Evolutionary conservation across 2,113 vertebrate species (phyloP), one percentile per base, ranked within the genome.

Genomic region (Halichoerus grypus): DNA sequence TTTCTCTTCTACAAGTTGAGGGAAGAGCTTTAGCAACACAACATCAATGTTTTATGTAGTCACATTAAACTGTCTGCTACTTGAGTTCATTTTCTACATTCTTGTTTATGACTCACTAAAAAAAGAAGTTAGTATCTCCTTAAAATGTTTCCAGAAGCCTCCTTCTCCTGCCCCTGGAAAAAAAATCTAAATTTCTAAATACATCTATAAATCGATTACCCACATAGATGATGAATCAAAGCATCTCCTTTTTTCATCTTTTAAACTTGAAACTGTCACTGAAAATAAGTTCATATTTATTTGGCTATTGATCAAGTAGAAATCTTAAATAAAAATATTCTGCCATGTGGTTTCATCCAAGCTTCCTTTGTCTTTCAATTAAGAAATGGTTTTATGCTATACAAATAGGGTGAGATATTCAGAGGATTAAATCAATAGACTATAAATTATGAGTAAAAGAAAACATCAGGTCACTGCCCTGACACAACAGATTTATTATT

Each of bases 401-500:
- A 95, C 42, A 72, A 69, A 96, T 87, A 88, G 71, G 96, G 74
- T 97, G 96, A 97, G 84, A 96, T 92, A 98, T 90, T 93, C 83
- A 85, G 61, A 97, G 97, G 88, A 98, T 98, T 97, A 96, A 96
- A 98, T 99, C 98, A 97, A 98, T 98, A 42, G 63, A 53, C 96
- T 96, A 98, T 98, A 99, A 99, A 98, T 98, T 98, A 98, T 74
- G 97, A 82, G 87, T 98, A 96, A 98, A 98, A 97, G 98, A 97
- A 98, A 98, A 98, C 0, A 5, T 98, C 94, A 96, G 95, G 96
- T 97, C 98, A 96, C 77, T 98, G 79, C 92, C 96, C 97, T 98
- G 97, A 97, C 98, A 98, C 98, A 98, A 97, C 86, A 98, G 98
- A 98, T 98, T 98, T 98, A 98, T 99, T 98, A 97, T 96, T 96